Evolutionary conservation across 2,113 vertebrate genomes (phyloP), one percentile per base, ranked within the genome.

Genomic region (Natator depressus): DNA sequence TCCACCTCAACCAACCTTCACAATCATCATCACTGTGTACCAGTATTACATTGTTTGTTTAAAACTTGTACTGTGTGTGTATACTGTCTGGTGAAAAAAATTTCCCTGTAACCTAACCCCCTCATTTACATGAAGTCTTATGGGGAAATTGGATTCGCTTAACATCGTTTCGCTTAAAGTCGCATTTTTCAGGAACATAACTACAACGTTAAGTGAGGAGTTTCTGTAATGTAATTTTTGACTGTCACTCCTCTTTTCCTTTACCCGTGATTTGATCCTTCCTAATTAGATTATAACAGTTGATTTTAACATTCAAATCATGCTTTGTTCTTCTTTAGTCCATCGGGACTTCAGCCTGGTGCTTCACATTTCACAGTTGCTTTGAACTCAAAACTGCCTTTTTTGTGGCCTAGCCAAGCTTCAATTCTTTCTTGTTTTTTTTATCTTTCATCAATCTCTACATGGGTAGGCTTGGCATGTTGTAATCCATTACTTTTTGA

Each of bases 381-480:
- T 42, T 42, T 75, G n/a, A 42, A 42, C 22, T 25, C n/a, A 75
- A 35, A 65, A 65, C 14, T 65, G 69, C 22, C 38, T 9, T 25
- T 38, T 75, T 42, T 75, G 65, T 72, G 69, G 38, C 38, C 38
- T 6, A 75, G 69, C 20, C 20, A 75, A 75, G 38, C 19, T 75
- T 75, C 22, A 24, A 6, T 75, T 75, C n/a, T 22, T 24, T 7
- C 35, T n/a, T 84, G 17, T 88, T 50, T 82, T 82, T 82, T 88
- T 86, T 84, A 35, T 78, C 79, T 93, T 96, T 49, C 75, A 93
- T 94, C 35, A 72, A 78, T 89, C 79, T 91, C 50, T 94, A 97
- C 95, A 94, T 97, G 93, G 76, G 94, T 97, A 47, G 57, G 38
- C 92, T 53, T 38, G 89, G 1, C 89, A 5, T 81, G 50, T 47